Conservation (phyloP, 2,113 vertebrate species). For the Mesembrinibis cayennensis region DNA sequence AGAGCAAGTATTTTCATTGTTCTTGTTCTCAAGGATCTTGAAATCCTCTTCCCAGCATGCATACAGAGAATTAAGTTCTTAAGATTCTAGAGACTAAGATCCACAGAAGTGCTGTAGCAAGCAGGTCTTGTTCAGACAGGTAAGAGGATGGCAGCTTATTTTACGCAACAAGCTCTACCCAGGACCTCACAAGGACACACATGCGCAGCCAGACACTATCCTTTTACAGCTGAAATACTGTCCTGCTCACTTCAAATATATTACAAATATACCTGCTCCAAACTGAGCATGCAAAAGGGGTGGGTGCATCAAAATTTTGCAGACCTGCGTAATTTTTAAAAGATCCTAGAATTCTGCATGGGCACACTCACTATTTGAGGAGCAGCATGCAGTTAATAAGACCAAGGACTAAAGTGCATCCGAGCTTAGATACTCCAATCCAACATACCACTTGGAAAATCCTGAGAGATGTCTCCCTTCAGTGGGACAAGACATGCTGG, state of each 20-base stretch:
- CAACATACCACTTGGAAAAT: neutral
- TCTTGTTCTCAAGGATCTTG: neutral
- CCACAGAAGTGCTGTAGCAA: neutral
- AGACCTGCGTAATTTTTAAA: neutral
- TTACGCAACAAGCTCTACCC: neutral
- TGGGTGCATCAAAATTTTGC: neutral
- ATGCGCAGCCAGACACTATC: neutral
- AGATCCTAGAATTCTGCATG: neutral
- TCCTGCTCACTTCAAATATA: neutral
- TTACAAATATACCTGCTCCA: neutral
- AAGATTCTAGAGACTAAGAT: neutral
- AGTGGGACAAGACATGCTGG: neutral
- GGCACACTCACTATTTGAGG: neutral
- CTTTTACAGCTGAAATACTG: neutral
- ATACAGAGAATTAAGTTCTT: neutral
- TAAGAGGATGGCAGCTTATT: neutral
- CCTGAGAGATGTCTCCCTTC: neutral
- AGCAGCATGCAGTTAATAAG: neutral
- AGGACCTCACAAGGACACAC: neutral
- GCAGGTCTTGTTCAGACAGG: neutral
- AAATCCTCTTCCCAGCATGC: constrained; percentile 3
- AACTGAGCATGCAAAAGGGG: neutral
- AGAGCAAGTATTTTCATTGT: neutral
- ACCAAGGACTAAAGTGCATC: neutral
- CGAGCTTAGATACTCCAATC: neutral